Percentiles rank a stretch among this genome's conserved stretches.
These are phyloP conservation scores for Pangasianodon gigas DNA, from an alignment of 2,113 vertebrate species.

Conservation along the genomic window DNA sequence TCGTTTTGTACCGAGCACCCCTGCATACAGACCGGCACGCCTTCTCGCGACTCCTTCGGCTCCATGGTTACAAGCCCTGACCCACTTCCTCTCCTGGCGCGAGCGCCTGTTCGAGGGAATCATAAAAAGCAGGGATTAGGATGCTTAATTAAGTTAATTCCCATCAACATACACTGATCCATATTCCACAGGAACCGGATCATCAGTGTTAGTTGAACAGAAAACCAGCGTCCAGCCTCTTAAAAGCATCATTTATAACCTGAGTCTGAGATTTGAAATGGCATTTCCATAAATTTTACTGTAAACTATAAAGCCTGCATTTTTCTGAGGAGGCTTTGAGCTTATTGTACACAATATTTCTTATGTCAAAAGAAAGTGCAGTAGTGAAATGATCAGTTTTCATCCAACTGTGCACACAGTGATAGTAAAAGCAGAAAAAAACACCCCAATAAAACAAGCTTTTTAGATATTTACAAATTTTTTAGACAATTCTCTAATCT, in stretches of 20 bases:
- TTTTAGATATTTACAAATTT: background rate
- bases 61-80: conserved; percentile 62
- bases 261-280: background rate
- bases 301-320: background rate
- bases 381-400: background rate
- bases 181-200: conserved; percentile 20
- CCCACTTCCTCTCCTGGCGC: conserved; percentile 47
- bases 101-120: conserved; percentile 6
- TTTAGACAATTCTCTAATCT: background rate
- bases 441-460: background rate
- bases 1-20: background rate
- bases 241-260: too few species aligned
- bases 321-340: background rate
- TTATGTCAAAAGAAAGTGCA: background rate
- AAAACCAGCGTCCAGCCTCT: background rate
- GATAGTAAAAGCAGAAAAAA: background rate
- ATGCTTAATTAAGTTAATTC: conserved; percentile 47
- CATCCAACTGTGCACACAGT: background rate
- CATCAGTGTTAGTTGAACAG: background rate
- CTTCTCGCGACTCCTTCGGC: conserved; percentile 27
- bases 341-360: background rate
- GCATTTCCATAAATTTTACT: background rate
- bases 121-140: conserved; percentile 38
- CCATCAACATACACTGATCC: conserved; percentile 29
- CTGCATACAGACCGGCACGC: background rate